phyloP scores from a whole-genome alignment of 1,140 invertebrate genomes.

The Penaeus indicus region DNA sequence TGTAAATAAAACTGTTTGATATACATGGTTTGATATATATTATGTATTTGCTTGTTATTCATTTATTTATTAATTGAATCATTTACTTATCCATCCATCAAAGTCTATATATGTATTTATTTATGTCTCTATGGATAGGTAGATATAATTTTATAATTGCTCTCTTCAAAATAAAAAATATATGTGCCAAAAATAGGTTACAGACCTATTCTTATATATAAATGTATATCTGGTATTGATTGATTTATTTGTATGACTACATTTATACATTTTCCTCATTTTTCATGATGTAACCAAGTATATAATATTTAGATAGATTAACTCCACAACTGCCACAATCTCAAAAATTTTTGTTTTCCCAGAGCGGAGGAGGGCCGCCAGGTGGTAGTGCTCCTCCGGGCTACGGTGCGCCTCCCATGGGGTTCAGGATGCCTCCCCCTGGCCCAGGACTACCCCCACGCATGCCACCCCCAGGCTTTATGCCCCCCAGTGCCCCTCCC shows the following conservation, averaged over 20 bases:
- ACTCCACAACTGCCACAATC: neutral
- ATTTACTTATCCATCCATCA: neutral
- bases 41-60: neutral
- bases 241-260: neutral
- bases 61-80: neutral
- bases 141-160: constrained; percentile 4
- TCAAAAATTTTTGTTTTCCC: constrained; percentile 23
- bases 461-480: constrained; percentile 59
- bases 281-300: neutral
- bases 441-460: constrained; percentile 54
- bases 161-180: neutral
- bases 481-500: constrained; percentile 40
- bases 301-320: neutral
- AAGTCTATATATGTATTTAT: neutral
- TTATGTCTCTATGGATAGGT: neutral
- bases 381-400: constrained; percentile 43
- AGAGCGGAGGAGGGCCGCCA: constrained; percentile 54
- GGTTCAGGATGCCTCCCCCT: constrained; percentile 57
- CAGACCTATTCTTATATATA: constrained; percentile 13
- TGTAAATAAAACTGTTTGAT: no score
- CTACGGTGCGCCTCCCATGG: constrained; percentile 45
- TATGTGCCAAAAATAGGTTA: neutral
- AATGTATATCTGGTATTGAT: neutral
- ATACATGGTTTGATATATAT: no score
- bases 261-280: neutral